Percentiles rank a stretch among this genome's conserved stretches.
phyloP scores from a whole-genome alignment of 2,797 vertebrate species.

The Serranus cabrilla region DNA sequence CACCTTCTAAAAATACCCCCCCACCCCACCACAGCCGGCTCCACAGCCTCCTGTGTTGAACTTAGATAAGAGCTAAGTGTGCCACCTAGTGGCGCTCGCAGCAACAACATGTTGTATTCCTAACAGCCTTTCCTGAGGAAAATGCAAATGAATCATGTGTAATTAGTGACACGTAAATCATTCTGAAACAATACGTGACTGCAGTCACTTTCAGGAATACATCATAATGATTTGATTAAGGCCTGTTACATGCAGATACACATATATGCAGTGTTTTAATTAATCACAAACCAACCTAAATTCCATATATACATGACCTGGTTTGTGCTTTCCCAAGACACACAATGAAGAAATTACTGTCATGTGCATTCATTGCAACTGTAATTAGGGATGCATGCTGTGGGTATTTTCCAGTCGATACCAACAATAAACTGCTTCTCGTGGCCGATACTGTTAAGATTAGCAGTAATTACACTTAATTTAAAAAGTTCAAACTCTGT shows the following conservation, averaged over 20 bases:
- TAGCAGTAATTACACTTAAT: too few species aligned
- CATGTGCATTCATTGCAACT: slow-evolving; percentile 18
- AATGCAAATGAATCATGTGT: background rate
- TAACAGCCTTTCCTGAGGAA: background rate
- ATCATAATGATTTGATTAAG: slow-evolving; percentile 24
- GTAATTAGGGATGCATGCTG: too few species aligned
- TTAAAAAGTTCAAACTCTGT: too few species aligned
- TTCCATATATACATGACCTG: slow-evolving; percentile 47
- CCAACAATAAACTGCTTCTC: too few species aligned
- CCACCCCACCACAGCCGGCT: background rate
- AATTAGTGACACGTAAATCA: slow-evolving; percentile 9
- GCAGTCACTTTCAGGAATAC: background rate
- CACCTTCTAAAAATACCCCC: slow-evolving; percentile 38
- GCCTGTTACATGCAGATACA: background rate
- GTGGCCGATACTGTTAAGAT: too few species aligned
- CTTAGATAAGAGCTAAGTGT: slow-evolving; percentile 71
- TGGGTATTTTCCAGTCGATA: too few species aligned
- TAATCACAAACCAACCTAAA: slow-evolving; percentile 42
- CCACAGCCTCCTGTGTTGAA: rapidly evolving
- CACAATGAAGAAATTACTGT: slow-evolving; percentile 12
- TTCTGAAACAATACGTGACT: slow-evolving; percentile 23
- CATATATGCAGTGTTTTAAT: slow-evolving; percentile 20
- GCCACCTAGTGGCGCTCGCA: slow-evolving; percentile 74
- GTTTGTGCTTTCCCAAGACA: slow-evolving; percentile 43
- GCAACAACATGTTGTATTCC: background rate